Percentiles rank a stretch among this genome's conserved stretches.
Evolutionary conservation across 30 jellyfish, hydroid and myxozoan species (phyloP).

Genomic region (Aurelia sp.): DNA sequence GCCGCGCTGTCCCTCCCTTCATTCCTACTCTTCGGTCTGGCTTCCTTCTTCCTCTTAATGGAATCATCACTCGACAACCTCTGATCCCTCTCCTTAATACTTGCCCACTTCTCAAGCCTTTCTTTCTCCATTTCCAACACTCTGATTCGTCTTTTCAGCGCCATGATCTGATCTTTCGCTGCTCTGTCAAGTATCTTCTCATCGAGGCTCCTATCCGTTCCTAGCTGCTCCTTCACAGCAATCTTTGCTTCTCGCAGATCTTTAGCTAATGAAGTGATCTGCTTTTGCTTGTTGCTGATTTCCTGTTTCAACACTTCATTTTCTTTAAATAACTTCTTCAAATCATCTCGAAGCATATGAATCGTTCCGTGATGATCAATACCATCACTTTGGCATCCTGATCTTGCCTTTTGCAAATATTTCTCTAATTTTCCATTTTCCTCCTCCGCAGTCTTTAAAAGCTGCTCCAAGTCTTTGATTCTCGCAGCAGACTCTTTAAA

Average conservation of each 20-base stretch:
- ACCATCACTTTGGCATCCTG: slow-evolving; percentile 74
- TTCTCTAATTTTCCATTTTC: slow-evolving; percentile 80
- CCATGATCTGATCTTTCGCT: slow-evolving; percentile 64
- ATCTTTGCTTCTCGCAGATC: slow-evolving; percentile 83
- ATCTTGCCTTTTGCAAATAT: slow-evolving; percentile 77
- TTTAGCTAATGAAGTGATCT: slow-evolving; percentile 81
- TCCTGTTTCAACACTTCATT: slow-evolving; percentile 89
- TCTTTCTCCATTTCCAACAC: slow-evolving; percentile 69
- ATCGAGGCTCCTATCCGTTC: slow-evolving; percentile 59
- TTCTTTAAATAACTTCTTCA: slow-evolving; percentile 91
- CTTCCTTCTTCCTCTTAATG: slow-evolving; percentile 21
- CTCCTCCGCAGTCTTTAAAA: slow-evolving; percentile 69
- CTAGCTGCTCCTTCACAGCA: slow-evolving; percentile 72
- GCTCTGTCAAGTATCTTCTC: slow-evolving; percentile 71
- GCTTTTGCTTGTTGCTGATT: slow-evolving; percentile 61
- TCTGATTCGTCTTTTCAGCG: slow-evolving; percentile 54
- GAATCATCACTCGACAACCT: slow-evolving; percentile 29
- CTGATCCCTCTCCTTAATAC: slow-evolving; percentile 31
- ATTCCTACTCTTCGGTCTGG: slow-evolving; percentile 8
- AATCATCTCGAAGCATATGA: slow-evolving; percentile 95
- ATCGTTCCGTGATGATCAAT: slow-evolving; percentile 95
- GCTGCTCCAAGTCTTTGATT: slow-evolving; percentile 63
- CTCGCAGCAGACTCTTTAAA: slow-evolving; percentile 39
- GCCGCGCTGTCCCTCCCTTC: slow-evolving; percentile 14
- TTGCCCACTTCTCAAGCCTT: slow-evolving; percentile 26